Evolutionary conservation across 2,888 invertebrate species (phyloP).

Genomic region (Gnatocerus cornutus): DNA sequence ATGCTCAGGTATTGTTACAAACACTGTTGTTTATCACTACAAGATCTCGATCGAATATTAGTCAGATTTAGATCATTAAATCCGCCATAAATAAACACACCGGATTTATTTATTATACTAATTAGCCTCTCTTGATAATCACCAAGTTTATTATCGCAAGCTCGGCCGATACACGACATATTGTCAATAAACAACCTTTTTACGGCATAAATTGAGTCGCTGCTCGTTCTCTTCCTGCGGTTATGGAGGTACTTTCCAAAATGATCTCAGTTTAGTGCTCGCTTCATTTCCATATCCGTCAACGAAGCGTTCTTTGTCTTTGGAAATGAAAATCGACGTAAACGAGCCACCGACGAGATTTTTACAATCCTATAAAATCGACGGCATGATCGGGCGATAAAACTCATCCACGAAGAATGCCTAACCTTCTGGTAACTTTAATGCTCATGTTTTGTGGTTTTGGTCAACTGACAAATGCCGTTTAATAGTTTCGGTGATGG

Average conservation of each 20-base stretch:
- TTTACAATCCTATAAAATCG: neutral
- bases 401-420: slow-evolving; percentile 5
- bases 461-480: slow-evolving; percentile 26
- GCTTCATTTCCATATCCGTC: neutral
- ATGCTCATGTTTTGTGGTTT: slow-evolving; percentile 35
- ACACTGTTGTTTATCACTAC: slow-evolving; percentile 66
- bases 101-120: slow-evolving; percentile 52
- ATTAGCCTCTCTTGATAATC: slow-evolving; percentile 49
- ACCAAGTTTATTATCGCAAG: slow-evolving; percentile 48
- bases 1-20: slow-evolving; percentile 66
- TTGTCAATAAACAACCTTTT: slow-evolving; percentile 46
- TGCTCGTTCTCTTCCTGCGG: slow-evolving; percentile 5
- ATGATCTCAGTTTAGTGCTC: neutral
- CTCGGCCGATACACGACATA: slow-evolving; percentile 42
- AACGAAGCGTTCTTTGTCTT: neutral
- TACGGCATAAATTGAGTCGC: slow-evolving; percentile 34
- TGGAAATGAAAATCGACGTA: neutral
- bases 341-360: neutral
- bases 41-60: slow-evolving; percentile 57
- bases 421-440: slow-evolving; percentile 19
- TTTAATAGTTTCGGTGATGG: slow-evolving; percentile 52
- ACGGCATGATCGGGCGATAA: neutral
- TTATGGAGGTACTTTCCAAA: neutral
- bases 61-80: slow-evolving; percentile 59
- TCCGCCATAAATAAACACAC: slow-evolving; percentile 49